Conservation (phyloP, 2,113 vertebrate species). For the Cephalopholis sonnerati region DNA sequence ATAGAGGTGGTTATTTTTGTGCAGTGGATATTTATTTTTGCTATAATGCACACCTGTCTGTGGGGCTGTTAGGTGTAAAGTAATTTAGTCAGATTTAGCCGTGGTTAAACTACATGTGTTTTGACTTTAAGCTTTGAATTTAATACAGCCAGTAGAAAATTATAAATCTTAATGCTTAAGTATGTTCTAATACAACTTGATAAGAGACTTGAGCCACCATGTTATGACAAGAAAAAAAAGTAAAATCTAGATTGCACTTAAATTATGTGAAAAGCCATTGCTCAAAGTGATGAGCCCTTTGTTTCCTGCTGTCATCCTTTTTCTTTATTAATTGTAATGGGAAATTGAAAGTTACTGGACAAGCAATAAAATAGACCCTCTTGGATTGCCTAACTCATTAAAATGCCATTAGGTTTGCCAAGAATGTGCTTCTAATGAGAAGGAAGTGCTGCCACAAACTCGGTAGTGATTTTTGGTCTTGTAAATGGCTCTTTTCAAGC, state of each 20-base stretch:
- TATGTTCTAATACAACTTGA: conserved; percentile 3
- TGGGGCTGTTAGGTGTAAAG: conserved; percentile 3
- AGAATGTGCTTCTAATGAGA: conserved; percentile 54
- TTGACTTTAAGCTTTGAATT: conserved; percentile 11
- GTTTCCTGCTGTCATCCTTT: conserved; percentile 15
- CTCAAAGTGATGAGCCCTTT: conserved; percentile 11
- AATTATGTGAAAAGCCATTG: conserved; percentile 15
- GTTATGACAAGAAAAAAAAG: conserved; percentile 3
- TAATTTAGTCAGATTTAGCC: not conserved
- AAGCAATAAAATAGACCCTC: conserved; percentile 30
- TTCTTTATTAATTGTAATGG: conserved; percentile 41
- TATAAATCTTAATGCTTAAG: not conserved
- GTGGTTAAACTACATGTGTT: not conserved
- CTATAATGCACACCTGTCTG: conserved; percentile 12
- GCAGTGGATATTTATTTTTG: not conserved
- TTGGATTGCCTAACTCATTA: conserved; percentile 56
- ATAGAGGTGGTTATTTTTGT: conserved; percentile 10
- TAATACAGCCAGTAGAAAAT: not conserved
- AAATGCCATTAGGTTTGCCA: conserved; percentile 52
- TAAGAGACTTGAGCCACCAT: not conserved
- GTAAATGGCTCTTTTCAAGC: conserved; percentile 25
- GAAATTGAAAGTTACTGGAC: conserved; percentile 38
- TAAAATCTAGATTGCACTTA: not conserved
- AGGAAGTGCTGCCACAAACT: conserved; percentile 36
- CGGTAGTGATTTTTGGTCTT: conserved; percentile 27